Evolutionary conservation across 2,888 invertebrate genomes (phyloP), one percentile per base, ranked within the genome.

Genomic region (Amphipoea lucens): DNA sequence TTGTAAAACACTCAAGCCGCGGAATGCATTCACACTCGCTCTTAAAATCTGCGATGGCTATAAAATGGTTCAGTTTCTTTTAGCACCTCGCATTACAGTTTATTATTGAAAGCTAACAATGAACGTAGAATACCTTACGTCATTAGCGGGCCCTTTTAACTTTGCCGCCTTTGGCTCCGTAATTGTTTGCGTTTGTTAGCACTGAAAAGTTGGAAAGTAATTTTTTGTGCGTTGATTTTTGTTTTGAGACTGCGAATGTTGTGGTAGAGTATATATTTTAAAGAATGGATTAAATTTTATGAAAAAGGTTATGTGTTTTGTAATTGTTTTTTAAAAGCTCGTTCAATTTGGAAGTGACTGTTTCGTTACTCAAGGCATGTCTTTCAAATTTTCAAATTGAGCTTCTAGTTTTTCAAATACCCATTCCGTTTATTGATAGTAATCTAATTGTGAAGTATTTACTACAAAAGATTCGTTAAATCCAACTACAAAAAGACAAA

Each of bases 31-130:
- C 88, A 90, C 90, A 90, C 88, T 86, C 86, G 84, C 88, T 90
- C 90, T 92, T 92, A 92, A 90, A 94, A 94, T 95, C 94, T 90
- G 93, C 93, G 90, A 93, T 91, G 92, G 92, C 90, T 90, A 92
- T 95, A 95, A 95, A 94, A 89, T 90, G 86, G 84, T 90, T 91
- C 92, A 92, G 93, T 92, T 94, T 93, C 94, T 95, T 96, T 96
- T 95, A 94, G 90, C 94, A 93, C 92, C 90, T 94, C 92, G 83
- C 83, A 90, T 93, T 94, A 92, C 93, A 89, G 90, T 94, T 94
- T 92, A 92, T 93, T 94, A 94, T 94, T 95, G 93, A 93, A 94
- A 93, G 89, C 91, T 93, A 94, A 95, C 95, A 94, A 94, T 93
- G 91, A 90, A 89, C 81, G 86, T 89, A 89, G 90, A 92, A 93